phyloP scores from a whole-genome alignment of 2,113 vertebrate species.

The Calcarius ornatus region DNA sequence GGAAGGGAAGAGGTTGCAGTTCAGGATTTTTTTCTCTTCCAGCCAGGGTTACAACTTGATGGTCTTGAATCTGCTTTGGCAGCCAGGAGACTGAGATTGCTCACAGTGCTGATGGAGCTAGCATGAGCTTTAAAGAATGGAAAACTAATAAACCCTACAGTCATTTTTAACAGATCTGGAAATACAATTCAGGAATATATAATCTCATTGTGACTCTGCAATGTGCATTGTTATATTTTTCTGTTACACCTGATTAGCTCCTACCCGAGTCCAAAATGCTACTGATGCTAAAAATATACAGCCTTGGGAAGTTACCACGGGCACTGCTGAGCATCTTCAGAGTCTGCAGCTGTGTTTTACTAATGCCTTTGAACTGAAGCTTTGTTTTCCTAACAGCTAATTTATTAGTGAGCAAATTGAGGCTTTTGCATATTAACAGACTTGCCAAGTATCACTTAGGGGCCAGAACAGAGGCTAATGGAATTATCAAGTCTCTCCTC shows the following conservation, averaged over 20 bases:
- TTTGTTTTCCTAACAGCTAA: background rate
- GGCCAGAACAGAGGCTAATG: background rate
- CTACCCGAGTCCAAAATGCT: background rate
- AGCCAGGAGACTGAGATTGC: background rate
- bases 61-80: background rate
- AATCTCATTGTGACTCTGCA: background rate
- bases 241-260: background rate
- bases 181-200: background rate
- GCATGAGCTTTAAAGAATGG: background rate
- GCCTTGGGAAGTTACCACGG: background rate
- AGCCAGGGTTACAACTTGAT: background rate
- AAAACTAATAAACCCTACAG: background rate
- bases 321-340: background rate
- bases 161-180: background rate
- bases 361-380: background rate
- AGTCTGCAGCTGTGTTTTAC: background rate
- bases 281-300: background rate
- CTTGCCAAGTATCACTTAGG: background rate
- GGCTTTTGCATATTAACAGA: background rate
- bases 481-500: background rate
- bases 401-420: background rate
- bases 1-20: background rate
- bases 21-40: background rate
- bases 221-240: background rate
- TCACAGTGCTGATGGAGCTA: background rate